Base-by-base conservation (phyloP, 1,140 invertebrate genomes). In the Philotrypesis tridentata region DNA sequence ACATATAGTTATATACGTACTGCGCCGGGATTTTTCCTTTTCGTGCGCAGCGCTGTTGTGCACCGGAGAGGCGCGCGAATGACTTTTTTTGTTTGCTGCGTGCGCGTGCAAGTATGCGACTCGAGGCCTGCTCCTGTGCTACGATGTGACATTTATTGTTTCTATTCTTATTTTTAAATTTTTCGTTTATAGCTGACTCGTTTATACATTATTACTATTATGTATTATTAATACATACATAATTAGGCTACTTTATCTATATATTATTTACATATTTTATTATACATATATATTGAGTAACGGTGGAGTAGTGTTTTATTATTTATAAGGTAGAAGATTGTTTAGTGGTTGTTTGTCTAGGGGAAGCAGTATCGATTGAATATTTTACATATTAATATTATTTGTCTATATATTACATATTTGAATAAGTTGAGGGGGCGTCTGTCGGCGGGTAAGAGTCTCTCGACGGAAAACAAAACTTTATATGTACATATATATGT, bases 311-410 rank as follows among this genome's bases (percentile, higher is more conserved):
- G 80, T 78, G 60, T 70, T 70, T n/a, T 33, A 29, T 25, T 63
- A n/a, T 5, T 79, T 37, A 72, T 65, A 78, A 27, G 68, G 80
- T 82, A 82, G 80, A 82, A 82, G 55, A 78, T 78, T 82, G 75
- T 82, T 82, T 82, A 82, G 80, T 82, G 75, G 74, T 82, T 78
- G 80, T 82, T 77, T 82, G 74, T 31, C 48, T 75, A 73, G 29
- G 80, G 80, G 75, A 55, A 82, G 40, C 74, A 78, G 74, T 78
- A 78, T 55, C 48, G 7, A n/a, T 60, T 27, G 3, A 55, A 27
- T 73, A 17, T 73, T 27, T 31, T 61, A 37, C 31, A 65, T 61
- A 65, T 65, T 65, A 27, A 65, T 65, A 65, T 65, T 55, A 37
- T 37, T 37, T 70, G 31, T 70, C 21, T 31, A 37, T 70, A 37